These are phyloP conservation scores for Bactericera cockerelli DNA, from an alignment of 1,140 invertebrate genomes.

Conservation along the genomic window DNA sequence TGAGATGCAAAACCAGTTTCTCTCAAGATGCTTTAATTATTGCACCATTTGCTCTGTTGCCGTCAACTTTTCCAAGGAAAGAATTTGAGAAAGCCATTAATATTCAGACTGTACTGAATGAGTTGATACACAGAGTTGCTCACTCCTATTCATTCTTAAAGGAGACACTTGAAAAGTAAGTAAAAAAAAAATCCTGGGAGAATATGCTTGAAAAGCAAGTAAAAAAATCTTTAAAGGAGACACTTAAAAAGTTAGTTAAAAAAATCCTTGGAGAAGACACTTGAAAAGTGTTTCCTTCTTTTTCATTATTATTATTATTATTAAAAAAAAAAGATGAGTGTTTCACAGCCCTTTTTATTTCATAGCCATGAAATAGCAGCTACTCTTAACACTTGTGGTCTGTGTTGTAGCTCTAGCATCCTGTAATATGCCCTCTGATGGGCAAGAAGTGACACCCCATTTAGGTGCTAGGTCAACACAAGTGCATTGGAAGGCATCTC, in stretches of 20 bases:
- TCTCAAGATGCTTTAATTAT: slow-evolving; percentile 52
- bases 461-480: too few species aligned
- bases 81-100: slow-evolving; percentile 60
- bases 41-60: slow-evolving; percentile 69
- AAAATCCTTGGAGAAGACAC: slow-evolving; percentile 33
- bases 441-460: too few species aligned
- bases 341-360: too few species aligned
- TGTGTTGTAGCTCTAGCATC: too few species aligned
- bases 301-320: slow-evolving; percentile 10
- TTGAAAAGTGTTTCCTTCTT: slow-evolving; percentile 43
- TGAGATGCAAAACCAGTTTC: slow-evolving; percentile 53
- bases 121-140: slow-evolving; percentile 75
- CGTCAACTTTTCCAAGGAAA: slow-evolving; percentile 59
- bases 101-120: slow-evolving; percentile 62
- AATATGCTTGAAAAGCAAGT: slow-evolving; percentile 45
- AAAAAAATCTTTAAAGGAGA: slow-evolving; percentile 28
- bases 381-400: too few species aligned
- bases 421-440: too few species aligned
- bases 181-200: slow-evolving; percentile 20
- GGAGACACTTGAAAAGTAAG: slow-evolving; percentile 45
- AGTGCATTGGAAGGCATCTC: too few species aligned
- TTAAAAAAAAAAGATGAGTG: too few species aligned
- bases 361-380: too few species aligned
- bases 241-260: slow-evolving; percentile 44
- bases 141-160: slow-evolving; percentile 68